Conservation (phyloP, 2,797 vertebrate species). For the Protosalanx chinensis region DNA sequence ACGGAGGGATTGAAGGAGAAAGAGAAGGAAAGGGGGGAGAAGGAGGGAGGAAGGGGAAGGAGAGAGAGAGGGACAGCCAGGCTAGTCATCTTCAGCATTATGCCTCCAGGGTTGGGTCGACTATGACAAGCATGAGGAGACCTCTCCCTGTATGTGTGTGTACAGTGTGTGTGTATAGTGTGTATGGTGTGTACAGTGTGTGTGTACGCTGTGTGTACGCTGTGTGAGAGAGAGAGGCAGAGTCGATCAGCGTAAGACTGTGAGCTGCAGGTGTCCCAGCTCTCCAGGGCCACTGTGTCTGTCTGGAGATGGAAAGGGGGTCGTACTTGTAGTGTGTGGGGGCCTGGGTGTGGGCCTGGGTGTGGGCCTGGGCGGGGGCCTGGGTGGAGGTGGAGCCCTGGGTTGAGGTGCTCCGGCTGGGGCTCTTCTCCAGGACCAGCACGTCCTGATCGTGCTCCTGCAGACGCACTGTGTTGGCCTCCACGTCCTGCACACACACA, state of each 20-base stretch:
- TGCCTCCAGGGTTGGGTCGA: slow-evolving; percentile 46
- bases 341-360: background rate
- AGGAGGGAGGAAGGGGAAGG: slow-evolving; percentile 24
- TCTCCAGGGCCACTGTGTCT: slow-evolving; percentile 21
- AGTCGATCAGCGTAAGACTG: too few species aligned
- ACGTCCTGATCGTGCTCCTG: slow-evolving; percentile 98
- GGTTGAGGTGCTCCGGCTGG: slow-evolving; percentile 79
- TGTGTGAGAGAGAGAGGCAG: too few species aligned
- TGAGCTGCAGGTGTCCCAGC: slow-evolving; percentile 32
- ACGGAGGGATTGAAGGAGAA: slow-evolving; percentile 17
- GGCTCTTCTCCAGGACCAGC: slow-evolving; percentile 95
- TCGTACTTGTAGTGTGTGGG: too few species aligned
- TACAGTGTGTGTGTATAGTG: too few species aligned
- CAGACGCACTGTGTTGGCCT: slow-evolving; percentile 97
- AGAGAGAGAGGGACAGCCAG: slow-evolving; percentile 38
- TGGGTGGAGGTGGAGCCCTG: slow-evolving; percentile 73
- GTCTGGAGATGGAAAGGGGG: too few species aligned
- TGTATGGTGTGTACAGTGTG: too few species aligned
- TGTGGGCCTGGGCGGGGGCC: slow-evolving; percentile 77
- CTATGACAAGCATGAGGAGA: slow-evolving; percentile 36
- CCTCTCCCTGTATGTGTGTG: background rate
- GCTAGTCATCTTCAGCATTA: slow-evolving; percentile 47
- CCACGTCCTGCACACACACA: slow-evolving; percentile 83
- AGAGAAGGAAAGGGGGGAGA: slow-evolving; percentile 10
- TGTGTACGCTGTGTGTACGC: too few species aligned